Evolutionary conservation across 1,140 invertebrate species (phyloP).

Genomic region (Cydia amplana): DNA sequence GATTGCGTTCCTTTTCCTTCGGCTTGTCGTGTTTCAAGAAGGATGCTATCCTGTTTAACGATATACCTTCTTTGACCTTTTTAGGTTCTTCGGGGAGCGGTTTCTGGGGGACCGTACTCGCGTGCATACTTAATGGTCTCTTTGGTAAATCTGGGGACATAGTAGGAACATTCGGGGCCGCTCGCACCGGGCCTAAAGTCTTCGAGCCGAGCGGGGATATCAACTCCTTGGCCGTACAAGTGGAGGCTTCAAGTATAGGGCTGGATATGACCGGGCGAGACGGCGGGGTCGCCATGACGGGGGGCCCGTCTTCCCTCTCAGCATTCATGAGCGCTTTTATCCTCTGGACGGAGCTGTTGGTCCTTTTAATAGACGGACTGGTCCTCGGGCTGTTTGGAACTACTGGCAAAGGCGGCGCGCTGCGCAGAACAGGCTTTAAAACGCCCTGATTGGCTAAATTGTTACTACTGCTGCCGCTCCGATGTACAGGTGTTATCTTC

Average conservation of each 20-base stretch:
- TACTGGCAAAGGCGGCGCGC: conserved; percentile 77
- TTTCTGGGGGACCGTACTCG: conserved; percentile 64
- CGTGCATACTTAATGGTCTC: conserved; percentile 78
- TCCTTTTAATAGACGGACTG: conserved; percentile 67
- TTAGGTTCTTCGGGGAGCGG: conserved; percentile 74
- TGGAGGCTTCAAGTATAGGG: conserved; percentile 88
- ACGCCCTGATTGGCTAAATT: conserved; percentile 56
- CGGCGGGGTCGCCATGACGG: conserved; percentile 62
- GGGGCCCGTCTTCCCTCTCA: conserved; percentile 61
- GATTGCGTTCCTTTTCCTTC: conserved; percentile 79
- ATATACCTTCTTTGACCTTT: conserved; percentile 80
- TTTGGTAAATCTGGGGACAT: conserved; percentile 61
- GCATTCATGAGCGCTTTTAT: conserved; percentile 78
- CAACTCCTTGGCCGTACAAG: conserved; percentile 86
- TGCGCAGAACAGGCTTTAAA: conserved; percentile 63
- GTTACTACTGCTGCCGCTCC: conserved; percentile 67
- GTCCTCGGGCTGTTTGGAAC: conserved; percentile 62
- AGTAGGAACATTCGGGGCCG: conserved; percentile 79
- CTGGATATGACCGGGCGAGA: conserved; percentile 88
- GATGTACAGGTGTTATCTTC: conserved; percentile 70
- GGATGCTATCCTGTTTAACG: conserved; percentile 87
- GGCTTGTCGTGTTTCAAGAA: conserved; percentile 85
- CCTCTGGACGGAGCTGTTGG: conserved; percentile 68
- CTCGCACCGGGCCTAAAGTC: conserved; percentile 78
- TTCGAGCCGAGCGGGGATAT: conserved; percentile 79